Conservation (phyloP, 1,140 invertebrate genomes). For the Metaphire vulgaris region DNA sequence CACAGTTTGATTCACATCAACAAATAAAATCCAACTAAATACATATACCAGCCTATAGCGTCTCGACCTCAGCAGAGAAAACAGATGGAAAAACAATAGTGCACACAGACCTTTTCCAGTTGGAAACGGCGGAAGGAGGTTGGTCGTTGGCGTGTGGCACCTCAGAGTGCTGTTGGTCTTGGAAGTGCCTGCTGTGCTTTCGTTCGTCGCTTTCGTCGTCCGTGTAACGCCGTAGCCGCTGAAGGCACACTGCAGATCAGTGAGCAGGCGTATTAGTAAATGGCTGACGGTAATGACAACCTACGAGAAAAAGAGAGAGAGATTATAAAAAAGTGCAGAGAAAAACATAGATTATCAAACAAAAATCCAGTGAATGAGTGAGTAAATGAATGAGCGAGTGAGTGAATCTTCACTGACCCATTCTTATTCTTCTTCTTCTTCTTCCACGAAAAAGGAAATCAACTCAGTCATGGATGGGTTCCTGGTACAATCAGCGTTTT, state of each 20-base stretch:
- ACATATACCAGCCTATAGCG: too few relatives aligned
- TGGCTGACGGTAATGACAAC: not conserved
- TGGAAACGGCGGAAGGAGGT: slow-evolving; percentile 78
- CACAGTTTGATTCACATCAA: not conserved
- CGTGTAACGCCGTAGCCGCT: not conserved
- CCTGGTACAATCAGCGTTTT: too few relatives aligned
- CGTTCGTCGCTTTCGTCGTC: not conserved
- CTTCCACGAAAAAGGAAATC: too few relatives aligned
- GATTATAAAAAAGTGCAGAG: not conserved
- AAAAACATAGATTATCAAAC: not conserved
- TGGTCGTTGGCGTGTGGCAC: slow-evolving; percentile 86
- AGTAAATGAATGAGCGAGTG: not conserved
- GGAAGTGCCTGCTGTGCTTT: slow-evolving; percentile 57
- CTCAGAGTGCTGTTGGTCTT: slow-evolving; percentile 63
- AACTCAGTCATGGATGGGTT: not conserved
- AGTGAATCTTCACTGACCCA: not conserved
- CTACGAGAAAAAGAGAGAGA: not conserved
- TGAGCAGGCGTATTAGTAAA: not conserved
- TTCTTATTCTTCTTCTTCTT: too few relatives aligned
- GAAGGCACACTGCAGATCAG: not conserved
- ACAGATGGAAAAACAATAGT: not conserved
- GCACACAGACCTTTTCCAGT: slow-evolving; percentile 65
- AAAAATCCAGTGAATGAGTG: not conserved
- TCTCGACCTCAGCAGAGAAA: not conserved
- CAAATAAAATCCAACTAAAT: not conserved